Evolutionary conservation across 35 echinoderm and acorn worm species (phyloP), one percentile per base, ranked within the genome.

Genomic region (Holothuria glaberrima): DNA sequence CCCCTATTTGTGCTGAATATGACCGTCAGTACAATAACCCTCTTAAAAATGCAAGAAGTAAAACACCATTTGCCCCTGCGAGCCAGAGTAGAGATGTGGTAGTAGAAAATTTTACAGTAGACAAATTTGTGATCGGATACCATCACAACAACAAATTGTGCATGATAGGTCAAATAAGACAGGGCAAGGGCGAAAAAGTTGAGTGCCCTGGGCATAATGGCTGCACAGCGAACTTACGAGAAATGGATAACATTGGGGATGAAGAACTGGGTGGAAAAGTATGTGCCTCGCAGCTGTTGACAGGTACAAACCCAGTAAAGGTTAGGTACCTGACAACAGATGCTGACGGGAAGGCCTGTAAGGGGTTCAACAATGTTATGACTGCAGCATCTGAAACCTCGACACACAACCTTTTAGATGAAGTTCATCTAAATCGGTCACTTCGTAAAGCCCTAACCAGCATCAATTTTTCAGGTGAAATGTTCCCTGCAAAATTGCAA

Each of bases 301-400:
- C 6, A 10, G 31, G 80, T 18, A 48, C 30, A 60, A 71, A 65
- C 20, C 89, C 63, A 9, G 21, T 60, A 29, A 22, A 20, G 21
- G 65, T 92, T 27, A 52, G 59, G 18, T 61, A 38, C n/a, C 9
- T 86, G 9, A 92, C 80, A 28, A 86, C 80, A 19, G 82, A 92
- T 59, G 90, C 81, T 25, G 90, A 86, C 71, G 90, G 90, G 9
- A 38, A 75, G 48, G 41, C 64, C 22, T 24, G 24, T 19, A 56
- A 86, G 1, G 90, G 90, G 18, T 70, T 91, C 27, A 30, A 10
- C 34, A 17, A 4, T 29, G 59, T 63, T 30, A 91, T 74, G 65
- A 27, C 27, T 21, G 27, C 21, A 33, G 25, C 24, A 30, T 21
- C 21, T 17, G 62, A 28, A 65, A 28, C 17, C 6, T 21, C 21